These are phyloP conservation scores for Bubo bubo DNA, from an alignment of 2,113 vertebrate genomes.

Conservation along the genomic window DNA sequence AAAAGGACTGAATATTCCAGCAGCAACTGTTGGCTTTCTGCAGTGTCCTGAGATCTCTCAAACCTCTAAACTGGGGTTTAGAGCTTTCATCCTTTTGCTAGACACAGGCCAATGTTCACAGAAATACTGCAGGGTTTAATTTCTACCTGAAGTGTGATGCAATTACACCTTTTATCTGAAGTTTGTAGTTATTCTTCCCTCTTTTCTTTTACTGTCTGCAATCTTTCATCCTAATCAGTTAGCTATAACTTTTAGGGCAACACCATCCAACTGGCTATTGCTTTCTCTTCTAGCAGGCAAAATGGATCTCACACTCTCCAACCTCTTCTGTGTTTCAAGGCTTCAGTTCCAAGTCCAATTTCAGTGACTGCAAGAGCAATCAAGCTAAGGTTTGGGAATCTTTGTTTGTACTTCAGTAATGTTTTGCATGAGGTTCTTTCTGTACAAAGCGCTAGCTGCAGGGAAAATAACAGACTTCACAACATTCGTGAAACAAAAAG, in stretches of 20 bases:
- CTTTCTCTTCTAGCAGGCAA: neutral
- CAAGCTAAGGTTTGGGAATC: neutral
- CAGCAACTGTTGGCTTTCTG: neutral
- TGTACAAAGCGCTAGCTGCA: conserved; percentile 11
- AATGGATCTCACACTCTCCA: neutral
- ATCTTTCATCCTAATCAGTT: neutral
- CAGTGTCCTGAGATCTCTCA: neutral
- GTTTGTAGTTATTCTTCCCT: neutral
- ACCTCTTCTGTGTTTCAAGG: neutral
- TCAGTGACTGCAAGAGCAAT: neutral
- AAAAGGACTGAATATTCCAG: neutral
- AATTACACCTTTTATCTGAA: neutral
- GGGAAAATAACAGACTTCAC: conserved; percentile 53
- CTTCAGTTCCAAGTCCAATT: neutral
- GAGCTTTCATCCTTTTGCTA: neutral
- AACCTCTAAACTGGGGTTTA: neutral
- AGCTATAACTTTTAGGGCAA: neutral
- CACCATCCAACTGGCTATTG: neutral
- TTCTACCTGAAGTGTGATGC: neutral
- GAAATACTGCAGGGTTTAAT: neutral
- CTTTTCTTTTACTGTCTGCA: neutral
- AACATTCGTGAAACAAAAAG: conserved; percentile 56
- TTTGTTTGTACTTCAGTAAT: conserved; percentile 16
- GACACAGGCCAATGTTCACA: neutral
- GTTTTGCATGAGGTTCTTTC: conserved; percentile 36